These are phyloP conservation scores for Tanytarsus gracilentus DNA, from an alignment of 2,888 invertebrate genomes.

Conservation along the genomic window DNA sequence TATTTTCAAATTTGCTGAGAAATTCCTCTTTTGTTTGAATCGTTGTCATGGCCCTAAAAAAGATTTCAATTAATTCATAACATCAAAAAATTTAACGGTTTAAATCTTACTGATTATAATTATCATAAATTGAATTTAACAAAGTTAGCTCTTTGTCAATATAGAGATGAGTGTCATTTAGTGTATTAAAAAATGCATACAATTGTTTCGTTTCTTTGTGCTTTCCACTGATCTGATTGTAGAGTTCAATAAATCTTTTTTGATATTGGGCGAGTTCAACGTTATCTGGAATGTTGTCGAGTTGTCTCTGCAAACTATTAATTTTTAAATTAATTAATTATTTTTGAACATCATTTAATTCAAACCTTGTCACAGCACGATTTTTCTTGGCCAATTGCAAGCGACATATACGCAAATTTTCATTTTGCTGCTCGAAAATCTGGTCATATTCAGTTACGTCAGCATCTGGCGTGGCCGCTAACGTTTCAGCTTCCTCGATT, in stretches of 20 bases:
- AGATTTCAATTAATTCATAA: neutral
- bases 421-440: slow-evolving; percentile 53
- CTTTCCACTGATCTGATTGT: slow-evolving; percentile 91
- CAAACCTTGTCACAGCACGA: slow-evolving; percentile 67
- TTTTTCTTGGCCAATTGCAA: slow-evolving; percentile 69
- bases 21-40: slow-evolving; percentile 76
- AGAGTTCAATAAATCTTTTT: slow-evolving; percentile 87
- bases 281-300: slow-evolving; percentile 88
- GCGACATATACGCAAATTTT: slow-evolving; percentile 52
- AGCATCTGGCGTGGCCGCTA: slow-evolving; percentile 39
- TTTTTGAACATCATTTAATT: too few species aligned
- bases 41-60: slow-evolving; percentile 69
- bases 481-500: slow-evolving; percentile 42
- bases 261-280: slow-evolving; percentile 94
- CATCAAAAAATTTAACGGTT: neutral
- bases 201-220: slow-evolving; percentile 97
- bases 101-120: slow-evolving; percentile 66
- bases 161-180: slow-evolving; percentile 89
- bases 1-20: slow-evolving; percentile 79
- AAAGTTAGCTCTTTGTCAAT: slow-evolving; percentile 83
- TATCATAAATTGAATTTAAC: slow-evolving; percentile 81
- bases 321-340: too few species aligned
- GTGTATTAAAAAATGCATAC: slow-evolving; percentile 89
- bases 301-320: slow-evolving; percentile 60
- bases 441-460: slow-evolving; percentile 48